phyloP scores from a whole-genome alignment of 2,888 invertebrate species.

The Cephus nigrinus region DNA sequence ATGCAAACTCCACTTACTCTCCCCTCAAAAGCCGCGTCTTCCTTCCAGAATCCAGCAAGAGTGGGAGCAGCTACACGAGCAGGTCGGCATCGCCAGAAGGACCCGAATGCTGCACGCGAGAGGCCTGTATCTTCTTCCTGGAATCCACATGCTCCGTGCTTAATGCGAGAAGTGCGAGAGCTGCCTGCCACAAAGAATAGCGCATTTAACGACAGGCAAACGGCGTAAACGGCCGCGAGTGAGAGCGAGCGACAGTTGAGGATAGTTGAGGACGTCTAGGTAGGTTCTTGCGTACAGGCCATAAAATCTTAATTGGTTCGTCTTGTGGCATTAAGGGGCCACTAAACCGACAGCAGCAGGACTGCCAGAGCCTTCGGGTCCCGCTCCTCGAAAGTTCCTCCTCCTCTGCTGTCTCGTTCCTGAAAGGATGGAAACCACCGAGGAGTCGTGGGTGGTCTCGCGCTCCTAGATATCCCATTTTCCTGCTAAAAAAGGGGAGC shows the following conservation, averaged over 20 bases:
- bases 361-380: too few relatives aligned
- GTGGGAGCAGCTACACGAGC: slow-evolving; percentile 30
- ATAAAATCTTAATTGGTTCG: slow-evolving; percentile 45
- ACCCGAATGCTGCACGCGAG: not conserved
- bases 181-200: not conserved
- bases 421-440: not conserved
- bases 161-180: not conserved
- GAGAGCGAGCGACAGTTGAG: slow-evolving; percentile 27
- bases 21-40: slow-evolving; percentile 50
- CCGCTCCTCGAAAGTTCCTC: too few relatives aligned
- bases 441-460: not conserved
- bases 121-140: not conserved
- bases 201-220: not conserved
- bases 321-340: slow-evolving; percentile 22
- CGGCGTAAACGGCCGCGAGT: not conserved
- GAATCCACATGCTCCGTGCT: not conserved
- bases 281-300: slow-evolving; percentile 29
- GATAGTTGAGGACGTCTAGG: slow-evolving; percentile 32
- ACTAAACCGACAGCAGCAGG: not conserved
- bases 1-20: slow-evolving; percentile 59
- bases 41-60: slow-evolving; percentile 30
- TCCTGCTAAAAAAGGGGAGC: not conserved
- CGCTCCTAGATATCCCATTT: slow-evolving; percentile 5
- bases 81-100: not conserved
- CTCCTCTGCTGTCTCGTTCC: not conserved